Percentiles rank a stretch among this genome's conserved stretches.
These are phyloP conservation scores for Danio aesculapii DNA, from an alignment of 2,797 vertebrate genomes.

Conservation along the genomic window DNA sequence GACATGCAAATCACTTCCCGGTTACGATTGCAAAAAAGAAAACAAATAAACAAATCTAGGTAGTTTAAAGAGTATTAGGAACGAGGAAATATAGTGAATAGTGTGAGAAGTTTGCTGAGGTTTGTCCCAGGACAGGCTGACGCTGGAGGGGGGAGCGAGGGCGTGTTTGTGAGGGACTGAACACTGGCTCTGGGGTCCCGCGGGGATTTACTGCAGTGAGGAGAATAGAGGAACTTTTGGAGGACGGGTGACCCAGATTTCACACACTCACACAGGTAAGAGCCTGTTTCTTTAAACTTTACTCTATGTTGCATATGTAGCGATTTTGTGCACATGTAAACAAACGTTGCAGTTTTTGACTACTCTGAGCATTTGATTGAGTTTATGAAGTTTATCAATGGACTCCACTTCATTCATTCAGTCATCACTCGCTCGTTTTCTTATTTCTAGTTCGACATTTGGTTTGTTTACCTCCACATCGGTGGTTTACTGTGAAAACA, in stretches of 20 bases:
- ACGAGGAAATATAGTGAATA: not conserved
- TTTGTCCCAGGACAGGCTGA: not conserved
- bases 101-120: not conserved
- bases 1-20: too few relatives aligned
- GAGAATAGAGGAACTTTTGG: conserved; percentile 27
- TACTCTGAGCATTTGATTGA: not conserved
- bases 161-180: conserved; percentile 30
- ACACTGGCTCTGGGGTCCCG: not conserved
- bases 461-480: not conserved
- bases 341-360: not conserved
- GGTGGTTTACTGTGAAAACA: not conserved
- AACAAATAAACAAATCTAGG: too few relatives aligned
- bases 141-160: conserved; percentile 28
- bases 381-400: not conserved
- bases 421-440: not conserved
- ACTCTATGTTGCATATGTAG: not conserved
- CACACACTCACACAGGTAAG: conserved; percentile 63
- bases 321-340: not conserved
- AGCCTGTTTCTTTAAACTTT: not conserved
- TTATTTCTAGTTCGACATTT: not conserved
- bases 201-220: conserved; percentile 24
- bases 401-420: conserved; percentile 21
- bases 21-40: too few relatives aligned
- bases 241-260: conserved; percentile 37
- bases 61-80: not conserved